Base-by-base conservation (phyloP, 1,140 invertebrate species). In the Ruditapes philippinarum region DNA sequence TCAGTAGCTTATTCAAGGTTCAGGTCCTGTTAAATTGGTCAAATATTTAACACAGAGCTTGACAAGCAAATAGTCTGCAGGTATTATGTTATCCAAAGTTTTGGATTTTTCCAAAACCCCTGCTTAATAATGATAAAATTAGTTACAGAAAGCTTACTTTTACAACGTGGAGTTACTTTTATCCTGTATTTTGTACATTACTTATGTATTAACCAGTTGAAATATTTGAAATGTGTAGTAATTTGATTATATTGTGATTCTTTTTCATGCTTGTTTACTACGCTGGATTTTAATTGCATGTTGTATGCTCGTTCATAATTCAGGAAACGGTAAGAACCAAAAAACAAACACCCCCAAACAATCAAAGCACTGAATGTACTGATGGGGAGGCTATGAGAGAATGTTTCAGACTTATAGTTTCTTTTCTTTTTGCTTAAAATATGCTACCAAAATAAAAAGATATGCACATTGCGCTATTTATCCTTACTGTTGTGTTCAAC, bases 251-350 rank as follows among this genome's bases (percentile, higher is more conserved):
- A 51, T 78, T 86, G 84, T 86, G 49, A 42, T 86, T 86, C 84
- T 86, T 78, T 86, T 86, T 86, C 84, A 86, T 86, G 84, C 84
- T 78, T 86, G 84, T 78, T 86, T 86, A 76, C 84, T 45, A 86
- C 84, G 84, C 42, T 74, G 84, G 84, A 86, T 78, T 31, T 60
- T 86, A 42, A 57, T 86, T 78, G 84, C 84, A 86, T 86, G 84
- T 74, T 65, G 49, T 62, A 78, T 57, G 73, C 84, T 76, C 49
- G 70, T 62, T 40, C 49, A 25, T 81, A 57, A 60, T 78, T 40
- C 49, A 86, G 84, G 84, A 86, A 33, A 78, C 74, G 84, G 84
- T 86, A 86, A 86, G 84, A 22, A 73, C 36, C 14, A 68, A 65
- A 76, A 42, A 78, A 31, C 40, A 84, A 40, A 68, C 80, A n/a